A percentile compares a stretch with the other conserved stretches of the same genome.
Conservation (phyloP, 2,797 vertebrate genomes). For the Fundulus diaphanus region DNA sequence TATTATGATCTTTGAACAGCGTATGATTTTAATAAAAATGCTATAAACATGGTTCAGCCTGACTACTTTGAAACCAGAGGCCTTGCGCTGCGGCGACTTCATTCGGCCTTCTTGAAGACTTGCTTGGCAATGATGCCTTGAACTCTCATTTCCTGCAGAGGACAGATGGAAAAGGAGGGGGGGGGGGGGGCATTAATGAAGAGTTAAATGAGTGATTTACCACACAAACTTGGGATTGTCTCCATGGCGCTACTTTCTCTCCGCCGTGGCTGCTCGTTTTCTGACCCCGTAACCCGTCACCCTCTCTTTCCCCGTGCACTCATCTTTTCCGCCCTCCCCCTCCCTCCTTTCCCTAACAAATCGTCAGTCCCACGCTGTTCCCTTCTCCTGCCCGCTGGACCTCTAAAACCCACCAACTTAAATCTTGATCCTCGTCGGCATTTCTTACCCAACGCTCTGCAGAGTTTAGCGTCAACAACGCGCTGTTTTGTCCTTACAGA, state of each 20-base stretch:
- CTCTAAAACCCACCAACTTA: conserved; percentile 47
- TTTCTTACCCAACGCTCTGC: conserved; percentile 48
- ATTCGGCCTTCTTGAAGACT: conserved; percentile 90
- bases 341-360: conserved; percentile 21
- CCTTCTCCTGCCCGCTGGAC: conserved; percentile 35
- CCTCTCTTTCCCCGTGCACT: conserved; percentile 18
- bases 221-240: conserved; percentile 27
- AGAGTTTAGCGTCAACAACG: conserved; percentile 36
- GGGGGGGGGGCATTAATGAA: conserved; percentile 23
- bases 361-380: conserved; percentile 33
- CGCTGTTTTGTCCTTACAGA: conserved; percentile 33
- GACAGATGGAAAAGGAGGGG: not conserved
- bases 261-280: conserved; percentile 8
- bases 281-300: conserved; percentile 46
- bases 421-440: conserved; percentile 56
- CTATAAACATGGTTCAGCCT: conserved; percentile 25
- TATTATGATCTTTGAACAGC: conserved; percentile 12
- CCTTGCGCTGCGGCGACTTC: conserved; percentile 43
- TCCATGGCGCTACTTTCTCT: conserved; percentile 33
- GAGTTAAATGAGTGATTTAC: conserved; percentile 17
- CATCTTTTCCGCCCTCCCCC: not conserved
- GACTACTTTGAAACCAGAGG: conserved; percentile 14
- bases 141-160: conserved; percentile 73
- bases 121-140: conserved; percentile 85
- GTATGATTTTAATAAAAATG: conserved; percentile 42